These are phyloP conservation scores for Epistrophe grossulariae DNA, from an alignment of 2,888 invertebrate genomes.

Conservation along the genomic window DNA sequence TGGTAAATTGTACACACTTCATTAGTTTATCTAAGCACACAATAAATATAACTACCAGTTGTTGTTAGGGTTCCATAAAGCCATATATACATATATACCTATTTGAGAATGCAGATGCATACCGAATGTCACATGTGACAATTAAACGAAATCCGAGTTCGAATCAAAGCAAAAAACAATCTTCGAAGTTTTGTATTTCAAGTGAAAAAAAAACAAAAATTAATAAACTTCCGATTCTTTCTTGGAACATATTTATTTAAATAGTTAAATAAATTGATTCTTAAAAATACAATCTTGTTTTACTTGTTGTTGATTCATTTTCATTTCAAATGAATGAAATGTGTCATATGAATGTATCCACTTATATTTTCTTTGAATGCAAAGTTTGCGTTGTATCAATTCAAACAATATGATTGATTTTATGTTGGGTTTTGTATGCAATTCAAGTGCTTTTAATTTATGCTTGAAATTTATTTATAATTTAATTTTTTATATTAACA, in stretches of 20 bases:
- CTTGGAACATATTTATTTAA: not conserved
- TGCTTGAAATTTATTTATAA: not conserved
- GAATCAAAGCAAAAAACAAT: constrained; percentile 14
- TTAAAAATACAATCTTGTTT: not conserved
- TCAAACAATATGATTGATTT: not conserved
- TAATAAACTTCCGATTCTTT: not conserved
- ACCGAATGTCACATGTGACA: constrained; percentile 42
- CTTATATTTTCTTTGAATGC: not conserved
- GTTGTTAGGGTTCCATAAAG: constrained; percentile 3
- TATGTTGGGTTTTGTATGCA: not conserved
- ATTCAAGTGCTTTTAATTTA: not conserved
- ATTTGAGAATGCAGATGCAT: constrained; percentile 19
- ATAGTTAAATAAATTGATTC: not conserved
- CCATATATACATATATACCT: not conserved
- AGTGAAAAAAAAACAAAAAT: not conserved
- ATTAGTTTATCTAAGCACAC: constrained; percentile 44
- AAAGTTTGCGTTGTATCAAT: constrained; percentile 3
- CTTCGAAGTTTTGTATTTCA: constrained; percentile 8
- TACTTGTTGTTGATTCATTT: not conserved
- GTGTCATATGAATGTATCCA: not conserved
- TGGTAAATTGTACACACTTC: constrained; percentile 50
- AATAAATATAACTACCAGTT: constrained; percentile 6
- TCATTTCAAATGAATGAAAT: constrained; percentile 2
- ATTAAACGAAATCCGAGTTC: constrained; percentile 16
- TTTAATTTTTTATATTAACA: constrained; percentile 5